Percentiles rank a stretch among this genome's conserved stretches.
Evolutionary conservation across 2,113 vertebrate species (phyloP).

Genomic region (Antennarius striatus): DNA sequence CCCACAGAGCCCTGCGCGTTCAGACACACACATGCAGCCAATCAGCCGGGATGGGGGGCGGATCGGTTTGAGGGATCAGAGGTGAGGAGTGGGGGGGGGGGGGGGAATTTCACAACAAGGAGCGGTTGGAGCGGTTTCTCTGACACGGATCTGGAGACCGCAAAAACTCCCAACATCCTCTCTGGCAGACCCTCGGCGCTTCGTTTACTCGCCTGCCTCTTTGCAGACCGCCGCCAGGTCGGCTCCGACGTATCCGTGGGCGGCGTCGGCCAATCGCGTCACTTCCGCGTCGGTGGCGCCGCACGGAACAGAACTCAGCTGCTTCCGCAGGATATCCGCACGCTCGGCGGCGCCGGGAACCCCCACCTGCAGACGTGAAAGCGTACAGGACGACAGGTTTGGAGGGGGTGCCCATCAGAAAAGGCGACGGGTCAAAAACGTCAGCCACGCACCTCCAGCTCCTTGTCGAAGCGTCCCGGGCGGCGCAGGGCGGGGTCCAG

Average conservation of each 20-base stretch:
- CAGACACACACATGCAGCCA: constrained; percentile 18
- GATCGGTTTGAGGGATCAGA: constrained; percentile 41
- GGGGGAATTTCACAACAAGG: constrained; percentile 66
- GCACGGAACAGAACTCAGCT: constrained; percentile 82
- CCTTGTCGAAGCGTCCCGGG: constrained; percentile 93
- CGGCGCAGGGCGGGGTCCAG: constrained; percentile 91
- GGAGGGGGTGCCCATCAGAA: too few species aligned
- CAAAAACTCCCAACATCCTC: constrained; percentile 47
- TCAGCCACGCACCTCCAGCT: constrained; percentile 83
- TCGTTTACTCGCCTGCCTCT: constrained; percentile 82
- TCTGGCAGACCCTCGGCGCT: constrained; percentile 28
- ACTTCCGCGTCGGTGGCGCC: constrained; percentile 77
- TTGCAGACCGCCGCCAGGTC: constrained; percentile 93
- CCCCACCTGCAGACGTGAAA: constrained; percentile 74
- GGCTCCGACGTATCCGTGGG: constrained; percentile 94
- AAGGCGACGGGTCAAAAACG: too few species aligned
- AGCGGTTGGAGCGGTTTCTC: constrained; percentile 65
- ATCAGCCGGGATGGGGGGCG: constrained; percentile 47
- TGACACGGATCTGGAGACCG: constrained; percentile 51
- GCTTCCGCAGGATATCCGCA: constrained; percentile 88
- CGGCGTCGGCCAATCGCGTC: constrained; percentile 79
- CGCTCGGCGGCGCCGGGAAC: constrained; percentile 86
- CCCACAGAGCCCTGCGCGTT: background rate
- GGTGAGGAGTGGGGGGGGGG: constrained; percentile 28
- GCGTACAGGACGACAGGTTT: background rate